phyloP scores from a whole-genome alignment of 1,140 invertebrate genomes.

The Sarcophaga bullata region DNA sequence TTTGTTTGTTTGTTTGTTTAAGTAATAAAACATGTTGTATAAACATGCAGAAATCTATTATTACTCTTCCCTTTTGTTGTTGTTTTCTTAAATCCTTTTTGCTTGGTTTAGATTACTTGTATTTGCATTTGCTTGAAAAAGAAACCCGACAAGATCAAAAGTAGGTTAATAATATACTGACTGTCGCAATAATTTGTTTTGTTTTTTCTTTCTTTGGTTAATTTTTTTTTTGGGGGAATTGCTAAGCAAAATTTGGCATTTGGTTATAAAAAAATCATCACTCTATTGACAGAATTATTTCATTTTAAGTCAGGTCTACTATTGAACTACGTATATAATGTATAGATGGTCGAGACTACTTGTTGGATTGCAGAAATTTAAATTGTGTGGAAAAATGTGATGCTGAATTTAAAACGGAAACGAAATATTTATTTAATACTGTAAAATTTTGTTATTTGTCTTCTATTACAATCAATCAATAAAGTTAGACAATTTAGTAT shows the following conservation, averaged over 20 bases:
- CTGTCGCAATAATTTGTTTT: neutral
- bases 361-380: no score
- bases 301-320: neutral
- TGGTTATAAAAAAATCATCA: no score
- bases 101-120: no score
- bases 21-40: conserved; percentile 10
- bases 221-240: neutral
- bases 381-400: no score
- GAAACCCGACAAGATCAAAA: neutral
- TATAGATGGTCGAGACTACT: neutral
- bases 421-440: no score
- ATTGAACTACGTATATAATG: neutral
- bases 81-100: neutral
- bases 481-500: no score
- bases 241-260: neutral
- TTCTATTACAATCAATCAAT: no score
- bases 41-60: conserved; percentile 13
- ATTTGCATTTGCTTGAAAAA: no score
- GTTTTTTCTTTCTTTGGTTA: neutral
- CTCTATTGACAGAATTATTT: no score
- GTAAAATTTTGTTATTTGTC: no score
- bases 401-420: no score
- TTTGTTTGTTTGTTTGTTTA: neutral
- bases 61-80: neutral
- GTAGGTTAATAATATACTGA: conserved; percentile 19